Evolutionary conservation across 2,888 invertebrate species (phyloP).

Genomic region (Tanytarsus gracilentus): DNA sequence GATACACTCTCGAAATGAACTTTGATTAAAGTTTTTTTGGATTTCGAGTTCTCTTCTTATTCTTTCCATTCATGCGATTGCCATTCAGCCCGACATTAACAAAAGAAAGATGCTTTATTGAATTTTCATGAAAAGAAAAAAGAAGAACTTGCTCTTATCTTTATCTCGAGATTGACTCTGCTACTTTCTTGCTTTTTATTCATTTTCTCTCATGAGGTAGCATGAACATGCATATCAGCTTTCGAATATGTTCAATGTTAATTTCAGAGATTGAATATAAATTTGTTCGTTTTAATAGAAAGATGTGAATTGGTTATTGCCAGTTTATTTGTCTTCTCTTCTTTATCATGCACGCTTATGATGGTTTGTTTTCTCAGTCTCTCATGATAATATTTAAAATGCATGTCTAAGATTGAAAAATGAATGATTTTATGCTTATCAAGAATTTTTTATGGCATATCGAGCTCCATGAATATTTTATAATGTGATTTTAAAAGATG

Average conservation of each 20-base stretch:
- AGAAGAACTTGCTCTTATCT: background rate
- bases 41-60: background rate
- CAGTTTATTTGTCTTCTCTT: background rate
- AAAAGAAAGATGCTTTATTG: background rate
- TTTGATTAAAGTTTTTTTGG: conserved; percentile 13
- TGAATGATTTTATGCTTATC: too few species aligned
- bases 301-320: background rate
- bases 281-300: background rate
- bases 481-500: too few species aligned
- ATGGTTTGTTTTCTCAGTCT: background rate
- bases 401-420: too few species aligned
- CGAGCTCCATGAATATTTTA: too few species aligned
- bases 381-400: too few species aligned
- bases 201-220: background rate
- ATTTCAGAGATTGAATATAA: background rate
- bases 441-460: too few species aligned
- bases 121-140: background rate
- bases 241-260: conserved; percentile 1
- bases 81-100: background rate
- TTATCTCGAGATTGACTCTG: background rate
- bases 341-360: background rate
- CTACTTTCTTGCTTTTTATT: background rate
- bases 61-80: background rate
- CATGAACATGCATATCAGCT: background rate
- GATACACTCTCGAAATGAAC: conserved; percentile 5